Evolutionary conservation across 2,797 vertebrate genomes (phyloP), one percentile per base, ranked within the genome.

Genomic region (Galago senegalensis): DNA sequence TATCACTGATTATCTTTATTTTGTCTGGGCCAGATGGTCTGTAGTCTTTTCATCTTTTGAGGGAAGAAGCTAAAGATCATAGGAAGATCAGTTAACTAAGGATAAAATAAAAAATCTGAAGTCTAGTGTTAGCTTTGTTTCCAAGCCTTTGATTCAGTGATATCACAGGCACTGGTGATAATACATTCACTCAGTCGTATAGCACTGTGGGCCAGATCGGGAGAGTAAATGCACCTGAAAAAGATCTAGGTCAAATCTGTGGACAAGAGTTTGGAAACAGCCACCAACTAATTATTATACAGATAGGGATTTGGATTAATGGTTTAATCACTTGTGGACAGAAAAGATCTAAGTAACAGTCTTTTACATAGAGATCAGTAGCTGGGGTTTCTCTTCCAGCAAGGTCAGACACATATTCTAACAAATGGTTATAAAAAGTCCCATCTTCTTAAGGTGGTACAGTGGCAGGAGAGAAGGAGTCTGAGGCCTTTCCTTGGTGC

Each of bases 1-100:
- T 86, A 67, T 58, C 93, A 87, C 77, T 85, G 81, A 96, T 95
- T 93, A 91, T 43, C 27, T 94, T 94, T 94, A 91, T 92, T 95
- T 95, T 83, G 61, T 95, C 89, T 95, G n/a, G 49, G 10, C 16
- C 46, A 80, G 88, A 85, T 85, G 17, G 43, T 63, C 90, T 96
- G 46, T 91, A 73, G 79, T 95, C n/a, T 67, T 93, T 94, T 96
- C 46, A 77, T 89, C 49, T 87, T 93, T 96, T 87, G n/a, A 70
- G 37, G 16, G 58, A 97, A 94, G 20, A 12, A 87, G 31, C 31
- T 94, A 94, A 95, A 79, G 7, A 56, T n/a, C 69, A 23, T 58
- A 75, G 29, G 96, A 89, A 97, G 77, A 90, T 56, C 85, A 87
- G 8, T 94, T 53, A 77, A 49, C 11, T 77, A 43, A 3, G 29